Conservation (phyloP, 2,888 invertebrate genomes). For the Idaea straminata region DNA sequence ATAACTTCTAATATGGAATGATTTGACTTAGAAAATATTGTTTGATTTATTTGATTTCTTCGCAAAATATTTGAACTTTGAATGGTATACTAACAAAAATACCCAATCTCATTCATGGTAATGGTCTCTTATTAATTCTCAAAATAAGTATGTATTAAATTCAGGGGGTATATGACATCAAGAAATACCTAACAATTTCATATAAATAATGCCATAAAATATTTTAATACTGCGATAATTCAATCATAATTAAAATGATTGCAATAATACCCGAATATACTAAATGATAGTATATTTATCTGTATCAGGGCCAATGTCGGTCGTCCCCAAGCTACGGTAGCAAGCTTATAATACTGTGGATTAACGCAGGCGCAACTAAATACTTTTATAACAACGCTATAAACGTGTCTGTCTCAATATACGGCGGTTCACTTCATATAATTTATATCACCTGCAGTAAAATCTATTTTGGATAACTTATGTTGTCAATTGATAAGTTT, state of each 20-base stretch:
- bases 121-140: too few species aligned
- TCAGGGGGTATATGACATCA: not conserved
- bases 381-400: constrained; percentile 69
- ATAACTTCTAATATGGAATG: too few species aligned
- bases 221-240: not conserved
- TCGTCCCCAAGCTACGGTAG: constrained; percentile 44
- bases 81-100: too few species aligned
- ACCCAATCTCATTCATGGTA: too few species aligned
- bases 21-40: too few species aligned
- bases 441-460: constrained; percentile 59
- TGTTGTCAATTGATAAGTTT: constrained; percentile 11
- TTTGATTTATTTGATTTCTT: too few species aligned
- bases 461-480: constrained; percentile 45
- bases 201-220: not conserved
- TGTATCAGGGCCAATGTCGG: constrained; percentile 52
- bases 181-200: not conserved
- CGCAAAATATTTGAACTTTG: too few species aligned
- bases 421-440: constrained; percentile 46
- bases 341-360: constrained; percentile 54
- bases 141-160: too few species aligned
- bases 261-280: constrained; percentile 10
- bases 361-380: constrained; percentile 65
- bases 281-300: constrained; percentile 36
- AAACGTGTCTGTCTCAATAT: constrained; percentile 64
- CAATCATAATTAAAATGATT: constrained; percentile 14